A percentile compares a stretch with the other conserved stretches of the same genome.
These are phyloP conservation scores for Chanos chanos DNA, from an alignment of 2,797 vertebrate genomes.

Conservation along the genomic window DNA sequence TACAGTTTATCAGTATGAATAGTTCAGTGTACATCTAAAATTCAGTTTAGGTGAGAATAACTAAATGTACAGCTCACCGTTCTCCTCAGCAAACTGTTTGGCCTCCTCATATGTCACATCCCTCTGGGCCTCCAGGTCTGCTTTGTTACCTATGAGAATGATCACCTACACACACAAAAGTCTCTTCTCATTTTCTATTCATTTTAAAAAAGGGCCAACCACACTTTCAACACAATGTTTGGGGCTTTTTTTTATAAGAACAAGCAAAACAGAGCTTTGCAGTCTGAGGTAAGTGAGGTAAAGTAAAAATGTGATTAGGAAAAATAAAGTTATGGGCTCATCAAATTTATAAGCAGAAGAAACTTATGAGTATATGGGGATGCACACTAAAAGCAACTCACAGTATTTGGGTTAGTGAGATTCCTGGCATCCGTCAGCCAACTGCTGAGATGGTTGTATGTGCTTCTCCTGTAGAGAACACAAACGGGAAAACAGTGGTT, in stretches of 20 bases:
- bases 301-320: too few relatives aligned
- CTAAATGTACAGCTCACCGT: slow-evolving; percentile 76
- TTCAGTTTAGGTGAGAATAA: too few relatives aligned
- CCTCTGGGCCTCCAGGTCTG: slow-evolving; percentile 87
- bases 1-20: too few relatives aligned
- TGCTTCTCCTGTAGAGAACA: slow-evolving; percentile 86
- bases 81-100: slow-evolving; percentile 91
- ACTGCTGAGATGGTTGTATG: slow-evolving; percentile 99
- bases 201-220: neutral
- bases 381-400: slow-evolving; percentile 76
- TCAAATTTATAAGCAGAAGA: neutral
- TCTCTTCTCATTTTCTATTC: neutral
- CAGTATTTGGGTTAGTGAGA: slow-evolving; percentile 99
- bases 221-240: too few relatives aligned
- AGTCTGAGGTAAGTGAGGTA: too few relatives aligned
- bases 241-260: too few relatives aligned
- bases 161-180: slow-evolving; percentile 71
- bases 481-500: neutral
- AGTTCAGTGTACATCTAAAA: too few relatives aligned
- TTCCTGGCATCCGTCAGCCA: slow-evolving; percentile 99
- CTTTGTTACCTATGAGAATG: slow-evolving; percentile 93
- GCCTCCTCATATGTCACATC: slow-evolving; percentile 91
- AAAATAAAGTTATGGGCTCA: too few relatives aligned
- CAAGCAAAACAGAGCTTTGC: too few relatives aligned
- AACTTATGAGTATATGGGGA: neutral